These are phyloP conservation scores for Alloplasta piceator DNA, from an alignment of 2,888 invertebrate genomes.

Conservation along the genomic window DNA sequence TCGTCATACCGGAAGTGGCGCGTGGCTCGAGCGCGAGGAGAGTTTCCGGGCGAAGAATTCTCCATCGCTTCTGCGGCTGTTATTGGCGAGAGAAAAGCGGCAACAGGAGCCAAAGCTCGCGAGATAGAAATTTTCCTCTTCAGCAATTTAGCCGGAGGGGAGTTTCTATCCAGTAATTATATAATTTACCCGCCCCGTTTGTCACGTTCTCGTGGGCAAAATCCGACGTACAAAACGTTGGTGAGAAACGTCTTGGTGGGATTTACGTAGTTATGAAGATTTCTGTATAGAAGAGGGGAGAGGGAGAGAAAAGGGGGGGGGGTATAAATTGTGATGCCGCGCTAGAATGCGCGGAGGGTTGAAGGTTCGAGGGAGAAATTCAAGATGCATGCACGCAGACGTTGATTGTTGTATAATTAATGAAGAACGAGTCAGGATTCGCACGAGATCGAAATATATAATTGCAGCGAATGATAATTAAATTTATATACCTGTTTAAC, in stretches of 20 bases:
- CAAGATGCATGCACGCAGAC: conserved; percentile 29
- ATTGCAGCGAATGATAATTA: conserved; percentile 28
- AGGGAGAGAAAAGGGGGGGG: background rate
- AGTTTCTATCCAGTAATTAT: conserved; percentile 63
- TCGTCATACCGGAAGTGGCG: conserved; percentile 3
- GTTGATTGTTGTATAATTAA: conserved; percentile 54
- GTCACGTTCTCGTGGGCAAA: conserved; percentile 30
- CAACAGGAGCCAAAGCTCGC: conserved; percentile 2
- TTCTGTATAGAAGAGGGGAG: conserved; percentile 19
- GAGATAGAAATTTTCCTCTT: background rate
- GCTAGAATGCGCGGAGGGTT: background rate
- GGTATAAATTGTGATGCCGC: background rate
- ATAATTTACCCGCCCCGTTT: conserved; percentile 62
- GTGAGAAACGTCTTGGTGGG: conserved; percentile 3
- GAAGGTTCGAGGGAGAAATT: conserved; percentile 38
- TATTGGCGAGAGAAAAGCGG: conserved; percentile 11
- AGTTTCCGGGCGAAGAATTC: conserved; percentile 16
- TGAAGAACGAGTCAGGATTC: conserved; percentile 1
- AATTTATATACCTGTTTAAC: conserved; percentile 8
- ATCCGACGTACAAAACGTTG: background rate
- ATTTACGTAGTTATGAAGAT: conserved; percentile 62
- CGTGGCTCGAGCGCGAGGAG: background rate
- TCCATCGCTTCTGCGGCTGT: no score
- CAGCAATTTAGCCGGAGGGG: no score
- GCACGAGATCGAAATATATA: conserved; percentile 23